Percentiles rank a stretch among this genome's conserved stretches.
Conservation (phyloP, 1,140 invertebrate genomes). For the Neodiprion lecontei region DNA sequence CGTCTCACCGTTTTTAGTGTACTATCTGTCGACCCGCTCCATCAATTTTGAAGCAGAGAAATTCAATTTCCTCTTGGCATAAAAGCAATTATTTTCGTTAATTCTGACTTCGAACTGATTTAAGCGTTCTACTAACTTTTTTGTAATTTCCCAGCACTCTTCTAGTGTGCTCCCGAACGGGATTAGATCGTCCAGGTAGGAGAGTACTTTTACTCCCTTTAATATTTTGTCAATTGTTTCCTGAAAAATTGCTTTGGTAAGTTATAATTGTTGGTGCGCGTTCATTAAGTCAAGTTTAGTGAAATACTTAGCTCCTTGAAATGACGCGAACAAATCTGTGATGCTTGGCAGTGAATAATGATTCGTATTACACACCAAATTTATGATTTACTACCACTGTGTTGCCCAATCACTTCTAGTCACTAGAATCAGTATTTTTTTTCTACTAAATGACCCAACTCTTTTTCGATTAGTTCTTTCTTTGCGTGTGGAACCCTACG, state of each 20-base stretch:
- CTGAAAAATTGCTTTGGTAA: conserved; percentile 25
- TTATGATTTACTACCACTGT: conserved; percentile 20
- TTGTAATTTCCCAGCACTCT: conserved; percentile 29
- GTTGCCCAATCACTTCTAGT: background rate
- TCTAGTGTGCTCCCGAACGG: conserved; percentile 27
- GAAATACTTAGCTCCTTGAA: conserved; percentile 29
- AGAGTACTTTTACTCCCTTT: conserved; percentile 15
- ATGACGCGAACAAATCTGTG: conserved; percentile 30
- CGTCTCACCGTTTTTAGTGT: background rate
- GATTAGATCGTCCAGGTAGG: conserved; percentile 30
- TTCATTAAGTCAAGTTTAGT: conserved; percentile 30
- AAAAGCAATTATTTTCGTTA: background rate
- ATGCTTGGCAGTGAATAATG: conserved; percentile 31
- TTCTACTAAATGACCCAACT: background rate
- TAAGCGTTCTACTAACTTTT: conserved; percentile 20
- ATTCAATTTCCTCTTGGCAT: background rate
- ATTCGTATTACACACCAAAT: conserved; percentile 23
- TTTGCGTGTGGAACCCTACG: background rate
- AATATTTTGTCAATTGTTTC: conserved; percentile 23
- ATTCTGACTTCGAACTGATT: conserved; percentile 24
- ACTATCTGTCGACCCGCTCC: background rate
- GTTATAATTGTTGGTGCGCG: conserved; percentile 13
- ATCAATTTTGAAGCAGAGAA: background rate
- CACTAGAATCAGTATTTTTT: background rate
- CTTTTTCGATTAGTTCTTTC: background rate